Conservation (phyloP, 2,797 vertebrate species). For the Ctenopoma multispine region DNA sequence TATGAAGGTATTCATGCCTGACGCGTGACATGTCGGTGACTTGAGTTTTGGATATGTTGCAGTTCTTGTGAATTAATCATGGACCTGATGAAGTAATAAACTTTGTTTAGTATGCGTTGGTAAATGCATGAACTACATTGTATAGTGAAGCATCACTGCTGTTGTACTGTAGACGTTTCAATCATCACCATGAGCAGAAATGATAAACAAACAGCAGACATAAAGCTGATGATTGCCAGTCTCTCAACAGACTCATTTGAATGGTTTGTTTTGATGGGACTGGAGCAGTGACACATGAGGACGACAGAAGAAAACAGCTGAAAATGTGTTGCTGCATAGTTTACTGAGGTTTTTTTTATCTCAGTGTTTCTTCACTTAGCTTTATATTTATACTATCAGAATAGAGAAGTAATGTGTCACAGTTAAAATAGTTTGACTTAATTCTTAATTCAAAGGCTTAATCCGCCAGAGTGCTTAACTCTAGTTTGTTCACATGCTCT, state of each 20-base stretch:
- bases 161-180: constrained; percentile 39
- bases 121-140: constrained; percentile 8
- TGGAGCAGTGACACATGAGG: background rate
- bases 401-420: background rate
- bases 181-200: constrained; percentile 11
- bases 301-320: constrained; percentile 3
- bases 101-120: background rate
- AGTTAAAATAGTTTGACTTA: background rate
- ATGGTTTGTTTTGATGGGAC: background rate
- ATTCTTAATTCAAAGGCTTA: background rate
- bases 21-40: constrained; percentile 36
- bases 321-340: background rate
- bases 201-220: constrained; percentile 32
- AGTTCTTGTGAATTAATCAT: constrained; percentile 3
- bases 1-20: constrained; percentile 74
- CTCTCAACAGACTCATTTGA: constrained; percentile 14
- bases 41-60: constrained; percentile 35
- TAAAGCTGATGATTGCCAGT: constrained; percentile 11
- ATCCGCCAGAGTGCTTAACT: background rate
- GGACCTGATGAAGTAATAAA: background rate
- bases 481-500: background rate
- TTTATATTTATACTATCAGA: background rate
- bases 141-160: constrained; percentile 29
- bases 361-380: background rate
- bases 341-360: constrained; percentile 1